phyloP scores from a whole-genome alignment of 1,140 invertebrate species.

The honey bee (Apis mellifera) region DNA sequence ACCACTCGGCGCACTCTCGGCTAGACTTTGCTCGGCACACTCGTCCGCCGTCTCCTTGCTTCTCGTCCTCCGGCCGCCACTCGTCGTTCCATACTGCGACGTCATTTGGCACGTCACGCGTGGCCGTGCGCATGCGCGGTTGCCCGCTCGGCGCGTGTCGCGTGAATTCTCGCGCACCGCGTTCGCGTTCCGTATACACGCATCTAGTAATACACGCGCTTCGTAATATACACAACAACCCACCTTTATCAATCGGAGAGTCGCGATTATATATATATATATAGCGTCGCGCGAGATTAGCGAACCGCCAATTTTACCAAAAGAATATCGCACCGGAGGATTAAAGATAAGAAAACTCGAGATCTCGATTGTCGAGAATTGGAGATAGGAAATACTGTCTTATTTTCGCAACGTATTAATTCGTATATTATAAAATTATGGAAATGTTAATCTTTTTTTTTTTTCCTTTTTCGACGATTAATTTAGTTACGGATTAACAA shows the following conservation, averaged over 20 bases:
- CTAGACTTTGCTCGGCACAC: slow-evolving; percentile 61
- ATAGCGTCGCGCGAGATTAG: no score
- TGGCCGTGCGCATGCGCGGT: slow-evolving; percentile 26
- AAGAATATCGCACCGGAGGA: no score
- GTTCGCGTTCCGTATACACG: background rate
- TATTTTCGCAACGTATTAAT: background rate
- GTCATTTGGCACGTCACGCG: slow-evolving; percentile 59
- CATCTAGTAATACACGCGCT: background rate
- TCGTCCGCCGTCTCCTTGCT: slow-evolving; percentile 51
- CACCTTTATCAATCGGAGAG: slow-evolving; percentile 27
- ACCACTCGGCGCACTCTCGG: slow-evolving; percentile 45
- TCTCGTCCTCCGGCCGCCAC: slow-evolving; percentile 28
- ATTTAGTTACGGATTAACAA: background rate
- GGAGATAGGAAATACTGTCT: background rate
- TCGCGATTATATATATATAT: background rate
- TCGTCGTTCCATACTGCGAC: slow-evolving; percentile 50
- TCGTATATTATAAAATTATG: background rate
- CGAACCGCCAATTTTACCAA: no score
- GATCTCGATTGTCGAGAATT: no score
- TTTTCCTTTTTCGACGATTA: no score
- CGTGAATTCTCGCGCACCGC: slow-evolving; percentile 4
- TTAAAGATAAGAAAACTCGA: no score
- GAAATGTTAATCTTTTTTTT: background rate
- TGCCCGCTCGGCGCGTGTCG: slow-evolving; percentile 41
- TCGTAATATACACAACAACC: background rate